These are phyloP conservation scores for Zaprionus capensis DNA, from an alignment of 1,140 invertebrate species.

Conservation along the genomic window DNA sequence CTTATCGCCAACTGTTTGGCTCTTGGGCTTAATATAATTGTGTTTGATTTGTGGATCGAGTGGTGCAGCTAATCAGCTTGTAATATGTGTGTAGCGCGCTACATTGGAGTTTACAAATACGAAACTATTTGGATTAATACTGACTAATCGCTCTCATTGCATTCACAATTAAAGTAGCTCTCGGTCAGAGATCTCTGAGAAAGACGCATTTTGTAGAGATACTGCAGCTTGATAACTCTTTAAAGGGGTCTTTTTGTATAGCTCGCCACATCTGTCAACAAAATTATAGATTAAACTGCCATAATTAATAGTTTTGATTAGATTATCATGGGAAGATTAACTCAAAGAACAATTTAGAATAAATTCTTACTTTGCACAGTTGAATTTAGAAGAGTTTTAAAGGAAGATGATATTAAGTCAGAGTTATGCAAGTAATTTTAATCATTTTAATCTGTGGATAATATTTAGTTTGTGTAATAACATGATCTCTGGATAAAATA, in stretches of 20 bases:
- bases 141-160: neutral
- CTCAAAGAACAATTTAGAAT: neutral
- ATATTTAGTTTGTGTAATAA: too few relatives aligned
- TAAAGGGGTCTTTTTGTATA: neutral
- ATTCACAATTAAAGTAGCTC: neutral
- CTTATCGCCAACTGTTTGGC: conserved; percentile 28
- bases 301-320: neutral
- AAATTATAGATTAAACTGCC: neutral
- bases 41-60: neutral
- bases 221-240: neutral
- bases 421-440: too few relatives aligned
- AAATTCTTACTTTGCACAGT: too few relatives aligned
- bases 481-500: too few relatives aligned
- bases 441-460: too few relatives aligned
- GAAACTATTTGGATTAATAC: neutral
- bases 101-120: neutral
- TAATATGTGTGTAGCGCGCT: neutral
- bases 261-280: neutral
- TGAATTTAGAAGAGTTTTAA: too few relatives aligned
- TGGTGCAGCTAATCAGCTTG: conserved; percentile 22
- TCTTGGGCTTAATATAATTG: neutral
- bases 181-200: neutral
- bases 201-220: neutral
- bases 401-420: too few relatives aligned
- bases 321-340: neutral